phyloP scores from a whole-genome alignment of 2,888 invertebrate genomes.

The Dicyrtomina minuta region DNA sequence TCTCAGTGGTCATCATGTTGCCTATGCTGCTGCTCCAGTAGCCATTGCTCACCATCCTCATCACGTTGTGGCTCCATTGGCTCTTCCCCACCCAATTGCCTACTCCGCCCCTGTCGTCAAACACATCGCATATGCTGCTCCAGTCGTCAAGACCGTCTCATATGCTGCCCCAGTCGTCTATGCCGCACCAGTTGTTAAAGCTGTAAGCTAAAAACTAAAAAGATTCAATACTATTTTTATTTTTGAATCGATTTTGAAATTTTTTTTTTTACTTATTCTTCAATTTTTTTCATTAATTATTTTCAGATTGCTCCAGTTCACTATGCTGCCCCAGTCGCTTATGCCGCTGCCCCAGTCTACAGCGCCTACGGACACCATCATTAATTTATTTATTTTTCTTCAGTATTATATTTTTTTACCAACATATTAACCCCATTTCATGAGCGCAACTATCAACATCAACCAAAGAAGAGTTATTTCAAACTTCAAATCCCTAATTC shows the following conservation, averaged over 20 bases:
- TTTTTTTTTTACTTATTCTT: too few species aligned
- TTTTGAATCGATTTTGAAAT: too few species aligned
- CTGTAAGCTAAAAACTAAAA: conserved; percentile 17
- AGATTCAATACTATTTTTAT: too few species aligned
- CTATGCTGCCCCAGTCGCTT: too few species aligned
- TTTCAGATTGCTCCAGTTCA: not conserved
- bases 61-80: conserved; percentile 10
- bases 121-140: conserved; percentile 32
- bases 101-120: conserved; percentile 30
- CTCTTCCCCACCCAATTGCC: conserved; percentile 13
- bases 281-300: not conserved
- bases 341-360: too few species aligned
- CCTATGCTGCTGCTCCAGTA: conserved; percentile 30
- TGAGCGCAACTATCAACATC: too few species aligned
- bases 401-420: too few species aligned
- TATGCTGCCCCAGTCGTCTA: conserved; percentile 9
- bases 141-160: conserved; percentile 18
- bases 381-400: too few species aligned
- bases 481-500: too few species aligned
- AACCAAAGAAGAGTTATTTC: too few species aligned
- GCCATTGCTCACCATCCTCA: conserved; percentile 10
- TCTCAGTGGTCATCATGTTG: too few species aligned
- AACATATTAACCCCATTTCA: too few species aligned
- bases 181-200: conserved; percentile 27
- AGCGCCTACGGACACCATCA: not conserved